These are phyloP conservation scores for Cheirogaleus medius DNA, from an alignment of 2,113 vertebrate genomes.

Conservation along the genomic window DNA sequence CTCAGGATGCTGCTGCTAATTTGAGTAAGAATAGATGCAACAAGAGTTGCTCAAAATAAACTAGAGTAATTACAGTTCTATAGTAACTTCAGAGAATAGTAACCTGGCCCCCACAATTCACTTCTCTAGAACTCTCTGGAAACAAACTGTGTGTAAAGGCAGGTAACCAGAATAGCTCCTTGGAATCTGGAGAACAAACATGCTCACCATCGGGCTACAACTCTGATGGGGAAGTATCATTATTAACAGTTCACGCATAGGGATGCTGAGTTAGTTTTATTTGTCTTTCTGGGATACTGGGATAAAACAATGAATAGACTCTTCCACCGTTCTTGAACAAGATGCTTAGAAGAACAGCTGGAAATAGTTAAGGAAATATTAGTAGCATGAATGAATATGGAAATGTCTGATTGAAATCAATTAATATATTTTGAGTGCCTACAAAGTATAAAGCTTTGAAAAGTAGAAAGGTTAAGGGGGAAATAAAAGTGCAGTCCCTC, in stretches of 20 bases:
- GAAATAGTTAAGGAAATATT: neutral
- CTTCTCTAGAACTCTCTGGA: neutral
- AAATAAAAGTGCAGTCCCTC: neutral
- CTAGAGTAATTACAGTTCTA: neutral
- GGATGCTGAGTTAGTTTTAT: neutral
- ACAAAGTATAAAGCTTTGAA: neutral
- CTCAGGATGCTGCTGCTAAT: no score
- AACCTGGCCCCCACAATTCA: accelerated
- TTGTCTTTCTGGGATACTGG: neutral
- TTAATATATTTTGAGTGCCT: neutral
- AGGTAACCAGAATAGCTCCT: no score
- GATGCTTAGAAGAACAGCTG: neutral
- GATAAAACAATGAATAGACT: neutral
- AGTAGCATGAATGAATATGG: neutral
- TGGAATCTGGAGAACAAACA: neutral
- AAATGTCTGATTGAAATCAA: neutral
- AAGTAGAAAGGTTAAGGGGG: neutral
- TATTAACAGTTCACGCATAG: neutral
- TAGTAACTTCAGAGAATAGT: neutral
- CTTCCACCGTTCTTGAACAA: neutral
- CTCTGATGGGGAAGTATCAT: neutral
- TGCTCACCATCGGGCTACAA: neutral
- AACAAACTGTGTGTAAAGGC: neutral
- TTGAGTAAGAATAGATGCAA: neutral
- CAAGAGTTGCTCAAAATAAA: neutral